Conservation (phyloP, 2,113 vertebrate genomes). For the Tricholaema leucomelas region DNA sequence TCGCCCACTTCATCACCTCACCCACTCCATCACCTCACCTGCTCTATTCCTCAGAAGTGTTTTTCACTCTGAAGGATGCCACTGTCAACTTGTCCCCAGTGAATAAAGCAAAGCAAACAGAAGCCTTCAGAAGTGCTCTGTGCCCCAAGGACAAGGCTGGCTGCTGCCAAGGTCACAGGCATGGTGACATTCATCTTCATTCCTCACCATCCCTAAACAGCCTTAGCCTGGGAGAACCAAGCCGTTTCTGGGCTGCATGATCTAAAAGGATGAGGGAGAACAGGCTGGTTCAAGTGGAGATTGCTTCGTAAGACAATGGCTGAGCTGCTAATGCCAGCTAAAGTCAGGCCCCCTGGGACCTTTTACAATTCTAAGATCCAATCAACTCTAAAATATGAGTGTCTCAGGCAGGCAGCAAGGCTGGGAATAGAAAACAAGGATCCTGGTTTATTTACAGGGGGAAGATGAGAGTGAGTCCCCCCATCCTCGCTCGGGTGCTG, state of each 20-base stretch:
- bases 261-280: not conserved
- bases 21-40: not conserved
- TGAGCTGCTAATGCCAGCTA: constrained; percentile 67
- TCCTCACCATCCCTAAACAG: not conserved
- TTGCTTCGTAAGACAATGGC: constrained; percentile 57
- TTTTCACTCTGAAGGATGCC: constrained; percentile 68
- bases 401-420: constrained; percentile 41
- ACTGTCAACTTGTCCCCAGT: constrained; percentile 39
- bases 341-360: constrained; percentile 57
- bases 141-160: constrained; percentile 56
- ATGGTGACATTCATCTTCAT: constrained; percentile 18
- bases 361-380: constrained; percentile 72
- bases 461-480: not conserved
- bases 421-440: constrained; percentile 64
- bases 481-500: constrained; percentile 8
- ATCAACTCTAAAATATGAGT: constrained; percentile 74
- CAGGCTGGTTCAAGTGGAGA: constrained; percentile 27
- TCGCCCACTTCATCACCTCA: not conserved
- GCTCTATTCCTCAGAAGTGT: not conserved
- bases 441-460: constrained; percentile 51
- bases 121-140: not conserved
- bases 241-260: not conserved
- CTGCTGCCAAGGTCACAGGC: constrained; percentile 61
- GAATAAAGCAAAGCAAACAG: not conserved
- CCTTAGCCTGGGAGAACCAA: not conserved